Evolutionary conservation across 2,888 invertebrate genomes (phyloP), one percentile per base, ranked within the genome.

Genomic region (Ptilodon capucinus): DNA sequence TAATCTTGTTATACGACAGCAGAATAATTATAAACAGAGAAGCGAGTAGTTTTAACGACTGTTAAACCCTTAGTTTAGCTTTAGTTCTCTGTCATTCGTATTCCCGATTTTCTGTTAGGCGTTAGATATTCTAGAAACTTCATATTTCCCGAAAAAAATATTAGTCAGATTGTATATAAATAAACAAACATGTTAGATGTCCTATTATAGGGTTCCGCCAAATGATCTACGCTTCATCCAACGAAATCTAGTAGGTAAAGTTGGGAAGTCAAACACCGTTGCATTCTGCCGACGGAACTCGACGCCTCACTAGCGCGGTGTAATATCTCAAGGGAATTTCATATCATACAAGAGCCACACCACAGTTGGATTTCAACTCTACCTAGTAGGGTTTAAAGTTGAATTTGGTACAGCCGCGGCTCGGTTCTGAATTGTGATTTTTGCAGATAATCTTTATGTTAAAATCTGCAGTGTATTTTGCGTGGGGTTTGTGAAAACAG

Each of bases 381-480:
- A 28, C n/a, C n/a, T n/a, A n/a, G 28, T 8, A 0, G 11, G 28
- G 7, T 4, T 11, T n/a, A 28, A 28, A 28, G 28, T 28, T 11
- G n/a, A 28, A 11, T 28, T 28, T 28, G 5, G 0, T 51, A 57
- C 32, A 18, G 44, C 46, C 40, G 5, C 35, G 1, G 50, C 48
- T 47, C 2, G 4, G 6, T 9, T 3, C 0, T 0, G 54, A 47
- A 48, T 53, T 62, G 57, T 60, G 68, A 60, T 68, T 66, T 66
- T 65, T 68, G 25, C 54, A 60, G 66, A 68, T 66, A 54, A 66
- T 66, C 68, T 60, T 57, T 57, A 68, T 57, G 65, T 65, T 64
- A 61, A 65, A 60, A 67, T 53, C 67, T 57, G 60, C 57, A 64
- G 62, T 54, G 54, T 53, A 57, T 42, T 50, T 49, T 52, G 38